A percentile compares a stretch with the other conserved stretches of the same genome.
Evolutionary conservation across 2,888 invertebrate species (phyloP).

Genomic region (Adelognathus sp.): DNA sequence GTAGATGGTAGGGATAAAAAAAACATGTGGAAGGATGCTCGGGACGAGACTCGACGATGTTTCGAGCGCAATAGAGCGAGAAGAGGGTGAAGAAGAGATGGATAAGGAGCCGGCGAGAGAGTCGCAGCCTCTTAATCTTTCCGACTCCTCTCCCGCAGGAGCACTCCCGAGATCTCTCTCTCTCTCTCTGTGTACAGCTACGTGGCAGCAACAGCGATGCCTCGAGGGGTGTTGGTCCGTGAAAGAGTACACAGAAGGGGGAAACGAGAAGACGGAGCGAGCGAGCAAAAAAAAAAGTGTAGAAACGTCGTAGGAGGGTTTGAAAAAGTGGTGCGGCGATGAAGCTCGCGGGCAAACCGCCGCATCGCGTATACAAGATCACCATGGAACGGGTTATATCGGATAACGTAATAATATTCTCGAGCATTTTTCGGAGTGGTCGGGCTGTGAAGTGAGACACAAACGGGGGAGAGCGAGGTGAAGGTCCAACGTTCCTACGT

Average conservation of each 20-base stretch:
- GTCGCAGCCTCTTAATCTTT: conserved; percentile 55
- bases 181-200: background rate
- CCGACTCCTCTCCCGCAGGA: conserved; percentile 30
- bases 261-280: background rate
- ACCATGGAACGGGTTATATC: conserved; percentile 31
- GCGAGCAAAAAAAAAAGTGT: background rate
- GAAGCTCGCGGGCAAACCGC: conserved; percentile 21
- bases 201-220: background rate
- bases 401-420: conserved; percentile 51
- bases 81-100: conserved; percentile 13
- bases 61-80: conserved; percentile 17
- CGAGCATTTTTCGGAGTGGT: conserved; percentile 23
- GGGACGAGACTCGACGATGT: conserved; percentile 15
- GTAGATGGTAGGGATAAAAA: conserved; percentile 2
- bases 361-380: conserved; percentile 8
- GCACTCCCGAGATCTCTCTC: conserved; percentile 3
- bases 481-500: conserved; percentile 6
- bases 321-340: conserved; percentile 13
- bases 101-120: conserved; percentile 7
- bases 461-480: background rate
- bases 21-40: background rate
- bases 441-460: conserved; percentile 14
- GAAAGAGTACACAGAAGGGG: background rate
- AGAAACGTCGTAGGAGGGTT: background rate
- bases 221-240: conserved; percentile 36